A percentile compares a stretch with the other conserved stretches of the same genome.
Conservation (phyloP, 2,113 vertebrate genomes). For the Aegotheles bennettii region DNA sequence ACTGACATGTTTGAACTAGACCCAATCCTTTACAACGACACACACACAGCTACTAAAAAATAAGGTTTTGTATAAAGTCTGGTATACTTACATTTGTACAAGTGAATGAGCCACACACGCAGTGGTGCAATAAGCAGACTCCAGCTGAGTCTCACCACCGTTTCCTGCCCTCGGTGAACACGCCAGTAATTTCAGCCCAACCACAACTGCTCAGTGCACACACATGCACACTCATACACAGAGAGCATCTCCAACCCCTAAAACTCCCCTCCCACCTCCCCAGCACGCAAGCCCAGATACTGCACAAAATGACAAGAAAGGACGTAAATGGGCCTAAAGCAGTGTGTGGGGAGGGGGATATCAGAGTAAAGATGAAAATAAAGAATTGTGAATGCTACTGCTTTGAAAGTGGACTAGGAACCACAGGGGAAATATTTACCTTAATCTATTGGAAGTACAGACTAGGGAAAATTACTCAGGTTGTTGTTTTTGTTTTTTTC, state of each 20-base stretch:
- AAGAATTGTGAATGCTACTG: not conserved
- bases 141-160: not conserved
- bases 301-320: not conserved
- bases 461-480: not conserved
- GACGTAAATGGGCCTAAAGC: not conserved
- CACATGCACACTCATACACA: not conserved
- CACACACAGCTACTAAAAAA: not conserved
- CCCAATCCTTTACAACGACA: not conserved
- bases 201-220: not conserved
- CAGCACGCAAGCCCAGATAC: not conserved
- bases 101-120: not conserved
- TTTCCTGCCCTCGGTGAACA: conserved; percentile 36
- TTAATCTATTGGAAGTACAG: not conserved
- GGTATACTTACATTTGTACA: not conserved
- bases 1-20: not conserved
- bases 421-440: not conserved
- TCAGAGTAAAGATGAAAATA: not conserved
- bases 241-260: not conserved
- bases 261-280: not conserved
- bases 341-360: not conserved
- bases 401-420: not conserved
- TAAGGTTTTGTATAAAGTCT: not conserved
- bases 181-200: not conserved
- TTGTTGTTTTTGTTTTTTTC: not conserved
- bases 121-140: not conserved